Evolutionary conservation across 2,888 invertebrate genomes (phyloP).

Genomic region (Amphipoea lucens): DNA sequence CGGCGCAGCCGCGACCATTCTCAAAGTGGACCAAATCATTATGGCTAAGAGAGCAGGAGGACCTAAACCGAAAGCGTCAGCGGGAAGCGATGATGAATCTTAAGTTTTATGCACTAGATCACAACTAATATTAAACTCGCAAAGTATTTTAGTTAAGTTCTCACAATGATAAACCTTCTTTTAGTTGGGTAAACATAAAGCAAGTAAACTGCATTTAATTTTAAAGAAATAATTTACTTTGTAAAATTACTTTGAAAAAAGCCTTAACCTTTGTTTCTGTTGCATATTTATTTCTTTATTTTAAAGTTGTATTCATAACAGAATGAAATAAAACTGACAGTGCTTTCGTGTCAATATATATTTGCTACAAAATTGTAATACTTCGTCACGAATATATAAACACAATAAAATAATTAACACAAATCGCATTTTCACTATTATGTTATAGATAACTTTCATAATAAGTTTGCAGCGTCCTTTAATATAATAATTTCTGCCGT

Average conservation of each 20-base stretch:
- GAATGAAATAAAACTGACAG: conserved; percentile 24
- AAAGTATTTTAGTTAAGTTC: conserved; percentile 69
- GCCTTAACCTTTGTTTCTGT: conserved; percentile 11
- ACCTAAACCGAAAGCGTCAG: conserved; percentile 94
- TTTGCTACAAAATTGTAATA: conserved; percentile 17
- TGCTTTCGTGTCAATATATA: conserved; percentile 9
- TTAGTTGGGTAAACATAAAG: conserved; percentile 25
- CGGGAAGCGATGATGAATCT: conserved; percentile 94
- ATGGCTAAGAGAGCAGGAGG: conserved; percentile 99
- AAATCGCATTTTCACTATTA: conserved; percentile 1
- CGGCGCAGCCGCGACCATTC: conserved; percentile 96
- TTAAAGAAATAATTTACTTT: conserved; percentile 34
- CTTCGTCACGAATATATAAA: conserved; percentile 21
- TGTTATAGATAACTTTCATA: not conserved
- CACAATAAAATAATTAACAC: conserved; percentile 44
- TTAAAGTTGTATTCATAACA: conserved; percentile 2
- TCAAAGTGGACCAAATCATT: conserved; percentile 99
- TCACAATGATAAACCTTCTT: conserved; percentile 33
- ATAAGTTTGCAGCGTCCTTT: not conserved
- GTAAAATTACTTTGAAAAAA: not conserved
- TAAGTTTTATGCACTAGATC: conserved; percentile 73
- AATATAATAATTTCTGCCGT: not conserved
- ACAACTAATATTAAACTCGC: conserved; percentile 53
- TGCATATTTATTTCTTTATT: conserved; percentile 31
- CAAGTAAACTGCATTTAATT: conserved; percentile 54